Base-by-base conservation (phyloP, 2,797 vertebrate genomes). In the Yasuhikotakia modesta region DNA sequence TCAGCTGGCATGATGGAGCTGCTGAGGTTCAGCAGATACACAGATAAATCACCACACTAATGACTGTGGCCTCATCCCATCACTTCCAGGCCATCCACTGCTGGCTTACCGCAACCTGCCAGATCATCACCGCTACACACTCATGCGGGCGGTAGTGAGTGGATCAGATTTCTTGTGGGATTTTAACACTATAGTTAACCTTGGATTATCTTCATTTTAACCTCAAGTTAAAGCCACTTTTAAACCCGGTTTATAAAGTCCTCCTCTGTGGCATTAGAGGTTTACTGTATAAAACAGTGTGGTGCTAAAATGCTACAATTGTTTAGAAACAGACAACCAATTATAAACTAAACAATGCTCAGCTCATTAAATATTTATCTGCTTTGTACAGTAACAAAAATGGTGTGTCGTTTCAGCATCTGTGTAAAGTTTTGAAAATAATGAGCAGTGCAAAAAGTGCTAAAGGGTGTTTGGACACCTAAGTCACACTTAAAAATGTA, bases 31-130 rank as follows among this genome's bases (percentile, higher is more conserved):
- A 70, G 78, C 52, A 76, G 83, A 87, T 85, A 79, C 30, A 55
- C 73, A 70, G 75, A 82, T 86, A 85, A 84, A 88, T 88, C 86
- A 85, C 81, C 75, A 70, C 67, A 69, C 79, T 87, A 86, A 87
- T 84, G 85, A 86, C 60, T 67, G 79, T 53, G 76, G 60, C 30
- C 32, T 68, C 53, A 13, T 46, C 53, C 69, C 64, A 53, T 24
- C 39, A 73, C 65, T 73, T 74, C 24, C 76, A 77, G 74, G 50
- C 60, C 70, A 70, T 69, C 58, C n/a, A 12, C 50, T 48, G 24
- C n/a, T 12, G 17, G 63, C 16, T 12, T 16, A 13, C 19, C 3
- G 17, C 32, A 32, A 50, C 60, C 60, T 64, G 43, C 22, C 2
- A 45, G 76, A 81, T 73, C 39, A 70, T 64, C 50, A 57, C 66